Evolutionary conservation across 2,113 vertebrate genomes (phyloP).

Genomic region (Danionella cerebrum): DNA sequence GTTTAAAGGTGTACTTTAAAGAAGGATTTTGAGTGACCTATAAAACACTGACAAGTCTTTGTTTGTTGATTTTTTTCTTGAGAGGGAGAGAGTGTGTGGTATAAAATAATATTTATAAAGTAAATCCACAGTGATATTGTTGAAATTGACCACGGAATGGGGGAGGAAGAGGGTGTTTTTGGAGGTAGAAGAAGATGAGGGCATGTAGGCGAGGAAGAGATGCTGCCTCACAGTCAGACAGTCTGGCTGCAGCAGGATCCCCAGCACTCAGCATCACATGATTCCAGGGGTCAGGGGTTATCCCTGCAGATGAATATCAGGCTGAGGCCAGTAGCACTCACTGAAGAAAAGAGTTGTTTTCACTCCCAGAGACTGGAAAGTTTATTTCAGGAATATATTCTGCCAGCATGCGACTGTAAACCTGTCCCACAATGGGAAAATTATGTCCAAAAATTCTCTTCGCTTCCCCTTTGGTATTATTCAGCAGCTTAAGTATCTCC

Average conservation of each 20-base stretch:
- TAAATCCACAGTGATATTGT: constrained; percentile 28
- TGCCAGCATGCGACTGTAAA: constrained; percentile 66
- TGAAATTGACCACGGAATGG: not conserved
- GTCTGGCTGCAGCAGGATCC: constrained; percentile 72
- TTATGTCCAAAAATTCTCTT: constrained; percentile 57
- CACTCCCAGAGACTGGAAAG: constrained; percentile 63
- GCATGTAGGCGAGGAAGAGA: constrained; percentile 37
- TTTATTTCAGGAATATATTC: constrained; percentile 67
- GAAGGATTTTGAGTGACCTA: too few relatives aligned
- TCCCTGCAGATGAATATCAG: constrained; percentile 72
- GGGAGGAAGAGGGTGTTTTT: not conserved
- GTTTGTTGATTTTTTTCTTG: constrained; percentile 44
- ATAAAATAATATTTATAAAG: constrained; percentile 14
- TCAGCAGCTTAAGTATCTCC: constrained; percentile 44
- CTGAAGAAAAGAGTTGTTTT: constrained; percentile 66
- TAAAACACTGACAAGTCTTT: constrained; percentile 43
- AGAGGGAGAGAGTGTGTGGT: constrained; percentile 17
- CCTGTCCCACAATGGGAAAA: constrained; percentile 58
- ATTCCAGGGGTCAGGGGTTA: constrained; percentile 70
- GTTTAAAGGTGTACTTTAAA: too few relatives aligned
- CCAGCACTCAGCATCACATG: constrained; percentile 68
- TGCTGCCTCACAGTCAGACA: constrained; percentile 68
- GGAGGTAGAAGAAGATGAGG: constrained; percentile 30
- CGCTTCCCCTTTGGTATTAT: constrained; percentile 37
- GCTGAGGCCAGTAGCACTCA: constrained; percentile 52